Evolutionary conservation across 2,113 vertebrate genomes (phyloP), one percentile per base, ranked within the genome.

Genomic region (Ptilorrhoa leucosticta): DNA sequence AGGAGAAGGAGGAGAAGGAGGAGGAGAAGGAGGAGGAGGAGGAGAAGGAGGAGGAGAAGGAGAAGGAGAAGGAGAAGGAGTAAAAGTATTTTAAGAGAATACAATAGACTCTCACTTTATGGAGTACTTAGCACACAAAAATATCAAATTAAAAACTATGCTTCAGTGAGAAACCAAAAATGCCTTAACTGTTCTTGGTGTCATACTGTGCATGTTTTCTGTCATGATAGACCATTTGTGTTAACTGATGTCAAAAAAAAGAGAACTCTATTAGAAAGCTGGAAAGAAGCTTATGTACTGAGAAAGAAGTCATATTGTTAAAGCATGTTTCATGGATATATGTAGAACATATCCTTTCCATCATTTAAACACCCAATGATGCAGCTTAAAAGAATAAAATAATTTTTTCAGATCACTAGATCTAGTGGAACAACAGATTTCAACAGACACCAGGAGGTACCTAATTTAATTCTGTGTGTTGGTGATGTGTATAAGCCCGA

Each of bases 121-220:
- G 13, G 28, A 86, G 30, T 65, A 72, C 15, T 72, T 65, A 60
- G 31, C 54, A 80, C 26, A 50, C 21, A 68, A 61, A 91, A 89
- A 77, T 15, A 14, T 39, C 45, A 10, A 16, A 45, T 35, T 78
- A 86, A 78, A 94, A 94, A 58, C 23, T 83, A 58, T 54, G 16
- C 47, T 90, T 83, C 39, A 27, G 14, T 68, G 42, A 87, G n/a
- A 83, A 87, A 91, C 14, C 57, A 78, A 81, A 83, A 83, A 56
- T 76, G 21, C 9, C 7, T 27, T 78, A 65, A 39, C 66, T 91
- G 9, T 66, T 89, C 72, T 83, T 70, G n/a, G 33, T 63, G 37
- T 81, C 33, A 20, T 57, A 65, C 24, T 87, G 83, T 30, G 20
- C 42, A 58, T 2, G 0, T 73, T 72, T 57, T 83, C 31, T 71